These are phyloP conservation scores for Cichlasoma orientale DNA, from an alignment of 2,797 vertebrate genomes.

Conservation along the genomic window DNA sequence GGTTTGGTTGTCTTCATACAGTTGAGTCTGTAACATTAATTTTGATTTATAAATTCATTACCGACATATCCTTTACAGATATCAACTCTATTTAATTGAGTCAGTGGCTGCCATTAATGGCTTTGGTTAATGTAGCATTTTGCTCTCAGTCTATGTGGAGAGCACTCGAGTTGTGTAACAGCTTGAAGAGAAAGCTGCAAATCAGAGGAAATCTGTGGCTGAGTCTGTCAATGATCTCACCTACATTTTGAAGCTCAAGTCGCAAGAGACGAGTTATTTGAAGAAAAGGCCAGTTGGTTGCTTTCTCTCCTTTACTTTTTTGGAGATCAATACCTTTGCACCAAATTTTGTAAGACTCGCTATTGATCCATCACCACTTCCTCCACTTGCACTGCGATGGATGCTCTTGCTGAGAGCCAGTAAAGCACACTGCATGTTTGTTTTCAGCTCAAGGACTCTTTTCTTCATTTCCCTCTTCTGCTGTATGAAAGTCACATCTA, in stretches of 20 bases:
- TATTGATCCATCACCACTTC: constrained; percentile 49
- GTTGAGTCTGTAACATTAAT: not conserved
- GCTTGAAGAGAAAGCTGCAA: constrained; percentile 19
- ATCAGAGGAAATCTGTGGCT: constrained; percentile 14
- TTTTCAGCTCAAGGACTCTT: constrained; percentile 56
- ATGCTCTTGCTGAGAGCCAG: constrained; percentile 13
- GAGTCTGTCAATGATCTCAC: constrained; percentile 19
- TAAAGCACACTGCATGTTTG: constrained; percentile 30
- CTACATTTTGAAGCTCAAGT: constrained; percentile 14
- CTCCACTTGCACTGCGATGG: constrained; percentile 24
- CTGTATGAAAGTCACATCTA: constrained; percentile 47
- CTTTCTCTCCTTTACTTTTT: constrained; percentile 40
- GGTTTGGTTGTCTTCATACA: constrained; percentile 3
- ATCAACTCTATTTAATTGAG: constrained; percentile 7
- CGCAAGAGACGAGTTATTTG: constrained; percentile 25
- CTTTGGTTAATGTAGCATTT: constrained; percentile 28
- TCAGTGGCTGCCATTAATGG: constrained; percentile 22
- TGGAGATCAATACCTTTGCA: constrained; percentile 50
- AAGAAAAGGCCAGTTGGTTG: constrained; percentile 27
- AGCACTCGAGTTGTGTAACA: constrained; percentile 32
- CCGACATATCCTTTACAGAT: not conserved
- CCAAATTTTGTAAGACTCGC: constrained; percentile 42
- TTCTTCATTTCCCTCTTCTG: constrained; percentile 32
- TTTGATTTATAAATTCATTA: constrained; percentile 7
- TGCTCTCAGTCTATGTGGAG: constrained; percentile 8